Evolutionary conservation across 2,797 vertebrate species (phyloP), one percentile per base, ranked within the genome.

Genomic region (Rousettus madagascariensis): DNA sequence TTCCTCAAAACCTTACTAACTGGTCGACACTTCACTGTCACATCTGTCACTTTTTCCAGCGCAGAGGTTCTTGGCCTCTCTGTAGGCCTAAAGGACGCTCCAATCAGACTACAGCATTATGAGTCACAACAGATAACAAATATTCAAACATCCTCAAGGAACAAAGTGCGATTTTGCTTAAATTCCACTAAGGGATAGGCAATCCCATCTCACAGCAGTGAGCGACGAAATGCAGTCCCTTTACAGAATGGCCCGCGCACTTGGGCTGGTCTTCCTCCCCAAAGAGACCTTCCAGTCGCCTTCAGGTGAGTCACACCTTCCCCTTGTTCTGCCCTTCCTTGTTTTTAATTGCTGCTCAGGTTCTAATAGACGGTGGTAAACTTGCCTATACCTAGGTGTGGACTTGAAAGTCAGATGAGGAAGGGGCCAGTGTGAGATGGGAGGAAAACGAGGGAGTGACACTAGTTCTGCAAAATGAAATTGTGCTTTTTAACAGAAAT

Each of bases 81-180:
- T 66, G 61, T 8, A 38, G 41, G 33, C 65, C 41, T 59, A 15
- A 69, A 51, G 66, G n/a, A 71, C 11, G 28, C 28, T 19, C 41
- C 1, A 3, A 12, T 59, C 22, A 66, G 33, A 59, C 5, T 71
- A 19, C 36, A 22, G 13, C 24, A 36, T 38, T 43, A 17, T n/a
- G 5, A 28, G 28, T 46, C 9, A 26, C 9, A 51, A 83, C 1
- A 86, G 8, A 88, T n/a, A 78, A 78, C 30, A 71, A 85, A 43
- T 33, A 55, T 30, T 49, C 51, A 12, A 84, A 80, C 43, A 33
- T 63, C 72, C 26, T 68, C 79, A 55, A 66, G 22, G 43, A 17
- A 68, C 65, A 91, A 86, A 33, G 15, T 75, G 3, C 85, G 55
- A 43, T 75, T 86, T 93, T 80, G 33, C 41, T 86, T 83, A 94